phyloP scores from a whole-genome alignment of 1,140 invertebrate genomes.

The Asbolus verrucosus region DNA sequence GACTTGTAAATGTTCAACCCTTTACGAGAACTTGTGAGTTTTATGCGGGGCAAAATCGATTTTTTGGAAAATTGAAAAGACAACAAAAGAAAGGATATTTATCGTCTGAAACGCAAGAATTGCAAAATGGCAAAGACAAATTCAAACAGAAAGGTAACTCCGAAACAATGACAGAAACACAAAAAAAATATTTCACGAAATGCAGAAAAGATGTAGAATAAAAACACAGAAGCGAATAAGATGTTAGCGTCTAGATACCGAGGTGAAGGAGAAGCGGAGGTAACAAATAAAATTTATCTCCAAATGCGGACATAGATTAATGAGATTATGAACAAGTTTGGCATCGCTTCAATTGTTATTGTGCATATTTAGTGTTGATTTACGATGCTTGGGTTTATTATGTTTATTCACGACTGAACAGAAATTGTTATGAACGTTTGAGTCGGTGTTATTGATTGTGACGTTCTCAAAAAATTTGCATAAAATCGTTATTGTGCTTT shows the following conservation, averaged over 20 bases:
- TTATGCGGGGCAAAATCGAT: background rate
- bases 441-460: background rate
- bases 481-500: background rate
- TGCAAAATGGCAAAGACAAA: background rate
- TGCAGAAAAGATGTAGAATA: no score
- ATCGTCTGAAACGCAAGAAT: background rate
- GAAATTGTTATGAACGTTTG: background rate
- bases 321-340: background rate
- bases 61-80: constrained; percentile 15
- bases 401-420: background rate
- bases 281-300: background rate
- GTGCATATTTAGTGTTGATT: background rate
- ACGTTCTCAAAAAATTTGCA: background rate
- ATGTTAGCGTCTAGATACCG: constrained; percentile 6
- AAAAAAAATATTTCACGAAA: no score
- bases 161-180: no score
- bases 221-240: background rate
- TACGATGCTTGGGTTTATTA: background rate
- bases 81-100: background rate
- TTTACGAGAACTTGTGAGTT: background rate
- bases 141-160: no score
- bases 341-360: constrained; percentile 1
- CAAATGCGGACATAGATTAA: constrained; percentile 8
- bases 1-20: constrained; percentile 23
- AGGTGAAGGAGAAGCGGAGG: no score